phyloP scores from a whole-genome alignment of 1,140 invertebrate species.

The Drosophila ironensis region DNA sequence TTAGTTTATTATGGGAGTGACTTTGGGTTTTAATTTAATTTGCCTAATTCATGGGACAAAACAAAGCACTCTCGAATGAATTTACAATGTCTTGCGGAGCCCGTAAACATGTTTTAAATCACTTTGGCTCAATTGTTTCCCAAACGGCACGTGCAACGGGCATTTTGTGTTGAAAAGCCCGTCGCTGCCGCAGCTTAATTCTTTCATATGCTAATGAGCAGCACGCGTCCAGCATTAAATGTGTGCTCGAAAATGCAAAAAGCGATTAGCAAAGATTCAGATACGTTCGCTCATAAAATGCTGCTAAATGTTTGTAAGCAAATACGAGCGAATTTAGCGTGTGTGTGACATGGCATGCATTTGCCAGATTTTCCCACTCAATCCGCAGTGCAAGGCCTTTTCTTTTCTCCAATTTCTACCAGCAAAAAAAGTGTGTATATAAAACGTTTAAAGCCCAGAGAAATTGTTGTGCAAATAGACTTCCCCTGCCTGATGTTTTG shows the following conservation, averaged over 20 bases:
- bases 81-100: too few species aligned
- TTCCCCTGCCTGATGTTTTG: conserved; percentile 48
- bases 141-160: conserved; percentile 20
- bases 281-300: conserved; percentile 51
- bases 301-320: conserved; percentile 72
- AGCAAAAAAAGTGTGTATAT: background rate
- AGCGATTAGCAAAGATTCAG: conserved; percentile 61
- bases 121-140: background rate
- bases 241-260: conserved; percentile 62
- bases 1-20: too few species aligned
- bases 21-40: conserved; percentile 12
- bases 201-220: conserved; percentile 71
- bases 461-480: conserved; percentile 66
- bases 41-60: too few species aligned
- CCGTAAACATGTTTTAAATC: conserved; percentile 3
- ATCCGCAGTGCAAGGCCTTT: conserved; percentile 23
- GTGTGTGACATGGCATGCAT: conserved; percentile 40
- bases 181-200: conserved; percentile 37
- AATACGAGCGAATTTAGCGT: conserved; percentile 39
- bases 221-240: conserved; percentile 70
- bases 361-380: conserved; percentile 24
- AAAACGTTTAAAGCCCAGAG: background rate
- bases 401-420: conserved; percentile 3
- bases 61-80: too few species aligned
- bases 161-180: background rate